Conservation (phyloP, 2,797 vertebrate species). For the Synanceia verrucosa region DNA sequence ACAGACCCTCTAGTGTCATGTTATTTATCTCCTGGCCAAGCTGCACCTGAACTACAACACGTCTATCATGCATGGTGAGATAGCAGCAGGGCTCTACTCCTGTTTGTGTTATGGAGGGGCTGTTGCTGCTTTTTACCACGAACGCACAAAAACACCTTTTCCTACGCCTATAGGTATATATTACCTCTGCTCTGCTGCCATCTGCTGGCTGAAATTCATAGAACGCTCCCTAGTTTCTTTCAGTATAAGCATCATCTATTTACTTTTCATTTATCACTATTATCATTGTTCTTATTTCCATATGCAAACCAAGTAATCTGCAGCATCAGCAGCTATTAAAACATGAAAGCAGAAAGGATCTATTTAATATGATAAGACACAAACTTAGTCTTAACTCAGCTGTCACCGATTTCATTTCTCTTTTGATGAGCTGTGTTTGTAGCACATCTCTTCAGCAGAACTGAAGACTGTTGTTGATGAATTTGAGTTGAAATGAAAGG, state of each 20-base stretch:
- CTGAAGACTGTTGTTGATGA: conserved; percentile 9
- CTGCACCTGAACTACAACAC: background rate
- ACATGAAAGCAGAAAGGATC: background rate
- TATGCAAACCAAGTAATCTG: conserved; percentile 1
- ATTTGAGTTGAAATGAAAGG: background rate
- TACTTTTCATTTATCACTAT: background rate
- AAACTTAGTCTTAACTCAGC: background rate
- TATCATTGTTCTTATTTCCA: conserved; percentile 1
- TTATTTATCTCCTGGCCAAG: background rate
- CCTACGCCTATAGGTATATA: background rate
- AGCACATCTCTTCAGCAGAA: conserved; percentile 5
- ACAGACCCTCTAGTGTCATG: background rate
- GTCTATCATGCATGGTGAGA: background rate
- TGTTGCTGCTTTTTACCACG: background rate
- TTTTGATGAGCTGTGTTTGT: background rate
- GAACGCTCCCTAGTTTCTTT: background rate
- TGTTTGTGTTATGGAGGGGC: background rate
- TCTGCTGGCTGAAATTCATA: conserved; percentile 37
- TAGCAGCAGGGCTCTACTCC: background rate
- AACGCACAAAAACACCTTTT: background rate
- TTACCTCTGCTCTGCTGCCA: conserved; percentile 57
- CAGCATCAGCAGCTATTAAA: background rate
- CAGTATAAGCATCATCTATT: background rate
- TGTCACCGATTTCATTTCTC: background rate
- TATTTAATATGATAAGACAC: background rate